Evolutionary conservation across 64 coral and sea anemone genomes (phyloP), one percentile per base, ranked within the genome.

Genomic region (Cladopsammia gracilis): DNA sequence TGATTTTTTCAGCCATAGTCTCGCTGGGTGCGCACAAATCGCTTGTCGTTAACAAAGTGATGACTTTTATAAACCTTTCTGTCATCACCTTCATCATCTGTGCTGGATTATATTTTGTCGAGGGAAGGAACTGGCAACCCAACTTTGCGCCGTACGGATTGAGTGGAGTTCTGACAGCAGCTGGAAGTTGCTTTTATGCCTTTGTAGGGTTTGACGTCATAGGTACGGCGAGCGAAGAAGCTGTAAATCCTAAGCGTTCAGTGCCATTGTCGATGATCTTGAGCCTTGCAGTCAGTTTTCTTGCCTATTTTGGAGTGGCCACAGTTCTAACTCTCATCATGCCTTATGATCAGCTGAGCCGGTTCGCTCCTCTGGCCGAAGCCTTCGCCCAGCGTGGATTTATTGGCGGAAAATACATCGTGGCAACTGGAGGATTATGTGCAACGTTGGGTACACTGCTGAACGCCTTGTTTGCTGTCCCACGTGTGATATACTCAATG

Each of bases 141-240:
- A 92, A 87, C 24, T 96, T 96, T 64, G 86, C 90, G 0, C 94
- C 94, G 0, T 96, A 96, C 44, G 94, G 94, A 46, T 69, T 92
- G 1, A 70, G 94, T 20, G 94, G 94, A 3, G 75, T 96, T 10
- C 49, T 96, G 20, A 89, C 69, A 19, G 94, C 94, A 6, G 77
- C 90, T 0, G 94, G 83, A 15, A 96, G 94, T 26, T 92, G 89
- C 60, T 96, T 96, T 53, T 96, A 84, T 19, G 67, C 94, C 3
- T 96, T 96, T 84, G 90, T 89, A 0, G 94, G 89, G 8, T 95
- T 95, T 81, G 94, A 95, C 24, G 89, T 88, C 43, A 95, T 95
- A 45, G 83, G 89, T 14, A 88, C 90, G 3, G 94, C 94, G 10
- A 50, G 90, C 6, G 94, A 96, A 89, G 94, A 96, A 60, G 86